phyloP scores from a whole-genome alignment of 2,113 vertebrate genomes.

The Carassius auratus region DNA sequence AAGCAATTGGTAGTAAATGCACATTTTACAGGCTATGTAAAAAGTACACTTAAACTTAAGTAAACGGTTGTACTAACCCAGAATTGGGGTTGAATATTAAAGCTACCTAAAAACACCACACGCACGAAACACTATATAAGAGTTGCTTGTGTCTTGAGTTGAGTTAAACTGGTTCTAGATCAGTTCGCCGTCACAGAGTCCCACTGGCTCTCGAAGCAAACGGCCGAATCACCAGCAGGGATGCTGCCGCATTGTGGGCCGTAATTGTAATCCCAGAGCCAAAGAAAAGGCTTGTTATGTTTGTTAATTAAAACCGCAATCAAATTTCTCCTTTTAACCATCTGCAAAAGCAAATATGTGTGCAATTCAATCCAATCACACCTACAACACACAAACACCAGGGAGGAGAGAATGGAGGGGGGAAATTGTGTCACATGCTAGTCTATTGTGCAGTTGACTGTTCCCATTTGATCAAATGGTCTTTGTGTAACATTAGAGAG shows the following conservation, averaged over 20 bases:
- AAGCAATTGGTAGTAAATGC: not conserved
- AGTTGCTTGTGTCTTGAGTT: not conserved
- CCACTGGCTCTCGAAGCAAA: conserved; percentile 65
- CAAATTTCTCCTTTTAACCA: conserved; percentile 73
- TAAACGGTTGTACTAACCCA: no score
- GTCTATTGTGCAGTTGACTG: conserved; percentile 63
- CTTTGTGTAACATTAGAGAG: conserved; percentile 39
- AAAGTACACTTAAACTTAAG: not conserved
- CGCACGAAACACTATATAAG: not conserved
- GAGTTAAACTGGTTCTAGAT: conserved; percentile 33
- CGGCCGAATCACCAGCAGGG: conserved; percentile 65
- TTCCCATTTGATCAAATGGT: conserved; percentile 16
- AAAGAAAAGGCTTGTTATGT: conserved; percentile 73
- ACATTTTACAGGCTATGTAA: not conserved
- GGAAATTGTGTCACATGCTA: conserved; percentile 59
- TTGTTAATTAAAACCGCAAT: conserved; percentile 79
- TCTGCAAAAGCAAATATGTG: conserved; percentile 63
- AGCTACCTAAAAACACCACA: no score
- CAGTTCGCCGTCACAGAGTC: conserved; percentile 57
- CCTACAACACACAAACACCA: conserved; percentile 68
- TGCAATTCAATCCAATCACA: conserved; percentile 71
- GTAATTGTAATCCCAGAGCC: conserved; percentile 75
- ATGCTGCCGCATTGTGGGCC: conserved; percentile 68
- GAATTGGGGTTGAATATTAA: no score
- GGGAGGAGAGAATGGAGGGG: conserved; percentile 19